Conservation (phyloP, 2,113 vertebrate species). For the Numenius arquata region DNA sequence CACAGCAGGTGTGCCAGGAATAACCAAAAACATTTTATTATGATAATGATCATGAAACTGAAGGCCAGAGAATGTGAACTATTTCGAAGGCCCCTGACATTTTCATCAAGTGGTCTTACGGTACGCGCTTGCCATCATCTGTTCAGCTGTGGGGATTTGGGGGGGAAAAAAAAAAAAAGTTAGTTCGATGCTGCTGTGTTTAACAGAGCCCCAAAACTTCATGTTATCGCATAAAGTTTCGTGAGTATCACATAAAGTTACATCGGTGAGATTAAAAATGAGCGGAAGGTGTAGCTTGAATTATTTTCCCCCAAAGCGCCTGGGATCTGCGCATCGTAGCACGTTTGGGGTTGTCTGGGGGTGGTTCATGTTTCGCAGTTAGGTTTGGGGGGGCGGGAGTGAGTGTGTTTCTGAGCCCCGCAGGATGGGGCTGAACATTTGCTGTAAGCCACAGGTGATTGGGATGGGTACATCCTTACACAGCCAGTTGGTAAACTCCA, state of each 20-base stretch:
- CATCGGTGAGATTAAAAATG: not conserved
- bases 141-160: not conserved
- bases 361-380: not conserved
- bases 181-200: not conserved
- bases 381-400: not conserved
- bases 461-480: not conserved
- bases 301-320: not conserved
- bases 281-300: not conserved
- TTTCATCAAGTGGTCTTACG: not conserved
- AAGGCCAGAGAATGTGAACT: slow-evolving; percentile 53
- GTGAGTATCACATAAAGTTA: no score
- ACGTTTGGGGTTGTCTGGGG: not conserved
- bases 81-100: slow-evolving; percentile 35
- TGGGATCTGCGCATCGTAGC: not conserved
- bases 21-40: slow-evolving; percentile 34
- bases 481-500: not conserved
- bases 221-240: not conserved
- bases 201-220: not conserved
- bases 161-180: not conserved
- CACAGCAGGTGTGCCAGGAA: slow-evolving; percentile 58
- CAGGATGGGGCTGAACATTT: not conserved
- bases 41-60: slow-evolving; percentile 62
- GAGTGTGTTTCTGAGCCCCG: not conserved
- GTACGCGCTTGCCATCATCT: slow-evolving; percentile 27
- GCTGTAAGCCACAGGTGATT: not conserved